These are phyloP conservation scores for Spodoptera exigua DNA, from an alignment of 2,888 invertebrate genomes.

Conservation along the genomic window DNA sequence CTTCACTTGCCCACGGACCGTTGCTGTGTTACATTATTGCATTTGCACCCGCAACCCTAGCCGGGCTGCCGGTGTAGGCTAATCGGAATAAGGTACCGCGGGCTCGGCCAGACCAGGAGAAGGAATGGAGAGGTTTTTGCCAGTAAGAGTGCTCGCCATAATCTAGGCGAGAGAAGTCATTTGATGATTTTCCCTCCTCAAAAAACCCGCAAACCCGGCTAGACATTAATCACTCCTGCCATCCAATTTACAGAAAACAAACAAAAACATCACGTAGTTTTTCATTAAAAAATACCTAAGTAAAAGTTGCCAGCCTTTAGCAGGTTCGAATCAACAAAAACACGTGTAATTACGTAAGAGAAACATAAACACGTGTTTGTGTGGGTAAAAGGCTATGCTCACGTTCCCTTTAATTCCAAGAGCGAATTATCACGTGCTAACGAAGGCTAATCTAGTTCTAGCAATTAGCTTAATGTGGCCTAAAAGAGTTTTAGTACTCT, in stretches of 20 bases:
- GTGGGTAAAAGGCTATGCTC: conserved; percentile 10
- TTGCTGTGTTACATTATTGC: no score
- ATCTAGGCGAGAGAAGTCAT: no score
- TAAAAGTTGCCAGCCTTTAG: not conserved
- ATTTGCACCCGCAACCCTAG: no score
- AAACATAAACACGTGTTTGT: conserved; percentile 37
- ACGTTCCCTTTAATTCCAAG: conserved; percentile 23
- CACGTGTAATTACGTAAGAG: conserved; percentile 34
- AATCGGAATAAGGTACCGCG: no score
- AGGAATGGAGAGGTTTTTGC: no score
- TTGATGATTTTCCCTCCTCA: no score
- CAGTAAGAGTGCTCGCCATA: no score
- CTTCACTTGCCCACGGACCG: no score
- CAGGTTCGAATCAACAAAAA: conserved; percentile 5
- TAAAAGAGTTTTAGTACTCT: conserved; percentile 1
- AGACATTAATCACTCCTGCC: no score
- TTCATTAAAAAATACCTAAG: not conserved
- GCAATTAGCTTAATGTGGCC: conserved; percentile 21
- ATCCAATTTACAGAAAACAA: not conserved
- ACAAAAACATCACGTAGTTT: not conserved
- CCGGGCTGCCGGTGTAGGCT: no score
- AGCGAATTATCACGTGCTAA: conserved; percentile 26
- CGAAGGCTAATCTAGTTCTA: conserved; percentile 12
- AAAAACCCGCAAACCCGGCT: no score
- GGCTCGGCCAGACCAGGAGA: no score